Evolutionary conservation across 2,888 invertebrate genomes (phyloP), one percentile per base, ranked within the genome.

Genomic region (Lampropteryx suffumata): DNA sequence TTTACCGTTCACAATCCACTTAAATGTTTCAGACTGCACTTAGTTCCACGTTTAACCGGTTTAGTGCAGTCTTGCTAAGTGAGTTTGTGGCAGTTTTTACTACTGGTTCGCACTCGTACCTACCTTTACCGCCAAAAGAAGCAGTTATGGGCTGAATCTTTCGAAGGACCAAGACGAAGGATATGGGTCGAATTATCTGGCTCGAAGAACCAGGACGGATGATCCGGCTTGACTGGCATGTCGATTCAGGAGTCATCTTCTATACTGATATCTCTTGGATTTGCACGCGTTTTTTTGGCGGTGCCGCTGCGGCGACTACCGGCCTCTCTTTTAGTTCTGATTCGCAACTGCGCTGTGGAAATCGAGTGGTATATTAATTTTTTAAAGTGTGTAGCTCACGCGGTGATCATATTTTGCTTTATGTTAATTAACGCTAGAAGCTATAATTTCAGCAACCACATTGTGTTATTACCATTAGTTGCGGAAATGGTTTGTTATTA

Each of bases 251-350:
- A 81, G 48, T 80, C 78, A 42, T 81, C 79, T 62, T 91, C 93
- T 94, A 95, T 77, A 95, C 95, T 52, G 94, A 94, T 79, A 95
- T 95, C 84, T 95, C 95, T 82, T 95, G 95, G 65, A 95, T 95
- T 83, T 95, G 95, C 52, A 95, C 95, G 71, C 95, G 92, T 80
- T 95, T 95, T 82, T 95, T 95, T 63, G 94, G 90, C 17, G 94
- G 93, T 76, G 69, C 76, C 75, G 69, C 77, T 64, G 70, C 70
- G 64, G 55, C 54, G 52, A 41, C 63, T 60, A 50, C 62, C 59
- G 80, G 78, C 60, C 85, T 78, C 84, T 84, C 87, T 67, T 81
- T 82, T 69, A 84, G 69, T 65, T 89, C 89, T 71, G 81, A 76
- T 76, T 85, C 90, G 86, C 86, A 84, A 84, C 90, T 90, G 82